phyloP scores from a whole-genome alignment of 1,140 invertebrate genomes.

The Oreohelix idahoensis region DNA sequence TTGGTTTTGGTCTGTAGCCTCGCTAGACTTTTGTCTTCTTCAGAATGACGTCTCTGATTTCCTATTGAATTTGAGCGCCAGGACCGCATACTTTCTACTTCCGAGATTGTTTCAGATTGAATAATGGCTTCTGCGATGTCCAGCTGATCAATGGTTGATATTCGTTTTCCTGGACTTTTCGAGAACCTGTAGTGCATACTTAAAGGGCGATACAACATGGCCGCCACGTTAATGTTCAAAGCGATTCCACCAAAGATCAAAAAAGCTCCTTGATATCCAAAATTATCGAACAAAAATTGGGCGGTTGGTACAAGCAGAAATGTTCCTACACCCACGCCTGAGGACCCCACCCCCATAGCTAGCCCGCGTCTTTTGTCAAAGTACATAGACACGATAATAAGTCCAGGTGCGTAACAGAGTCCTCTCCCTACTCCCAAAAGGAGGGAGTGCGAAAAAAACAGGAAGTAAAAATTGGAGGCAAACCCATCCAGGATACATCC shows the following conservation, averaged over 20 bases:
- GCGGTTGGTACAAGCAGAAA: conserved; percentile 68
- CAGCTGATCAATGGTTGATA: background rate
- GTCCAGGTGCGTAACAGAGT: conserved; percentile 47
- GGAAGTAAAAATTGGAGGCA: conserved; percentile 81
- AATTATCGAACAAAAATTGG: conserved; percentile 56
- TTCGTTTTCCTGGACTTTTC: background rate
- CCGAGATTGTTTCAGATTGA: background rate
- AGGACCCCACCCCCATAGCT: conserved; percentile 66
- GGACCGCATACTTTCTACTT: background rate
- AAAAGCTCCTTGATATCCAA: conserved; percentile 42
- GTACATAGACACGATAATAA: conserved; percentile 65
- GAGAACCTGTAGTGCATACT: conserved; percentile 54
- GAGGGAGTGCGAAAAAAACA: conserved; percentile 88
- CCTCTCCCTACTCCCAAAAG: conserved; percentile 73
- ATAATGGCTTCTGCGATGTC: background rate
- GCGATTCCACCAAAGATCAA: conserved; percentile 45
- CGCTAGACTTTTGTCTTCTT: background rate
- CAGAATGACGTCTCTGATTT: background rate
- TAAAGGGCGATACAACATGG: conserved; percentile 49
- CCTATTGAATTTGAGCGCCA: background rate
- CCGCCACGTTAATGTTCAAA: conserved; percentile 45
- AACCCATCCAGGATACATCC: conserved; percentile 86
- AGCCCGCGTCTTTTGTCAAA: conserved; percentile 60
- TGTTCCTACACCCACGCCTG: conserved; percentile 68
- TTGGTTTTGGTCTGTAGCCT: background rate